These are phyloP conservation scores for Crax fasciolata DNA, from an alignment of 2,797 vertebrate genomes.

Conservation along the genomic window DNA sequence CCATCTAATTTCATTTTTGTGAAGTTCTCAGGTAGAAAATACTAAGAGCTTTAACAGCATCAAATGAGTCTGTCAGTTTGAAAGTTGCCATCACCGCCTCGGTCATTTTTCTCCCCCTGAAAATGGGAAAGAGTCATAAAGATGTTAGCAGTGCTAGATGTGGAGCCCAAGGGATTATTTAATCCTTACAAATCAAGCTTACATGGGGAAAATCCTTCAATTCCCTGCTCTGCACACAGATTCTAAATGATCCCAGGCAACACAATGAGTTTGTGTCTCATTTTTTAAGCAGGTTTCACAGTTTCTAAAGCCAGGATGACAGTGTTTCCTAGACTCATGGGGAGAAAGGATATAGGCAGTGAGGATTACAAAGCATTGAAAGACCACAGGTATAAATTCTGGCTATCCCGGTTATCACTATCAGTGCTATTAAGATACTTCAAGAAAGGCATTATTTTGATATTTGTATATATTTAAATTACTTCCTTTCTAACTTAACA, in stretches of 20 bases:
- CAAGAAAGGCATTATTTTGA: neutral
- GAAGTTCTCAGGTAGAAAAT: neutral
- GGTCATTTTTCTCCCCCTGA: fast-evolving
- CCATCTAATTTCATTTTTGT: neutral
- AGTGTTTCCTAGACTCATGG: neutral
- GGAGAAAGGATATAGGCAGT: neutral
- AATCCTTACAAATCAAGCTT: neutral
- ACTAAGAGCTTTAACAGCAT: neutral
- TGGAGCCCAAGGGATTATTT: neutral
- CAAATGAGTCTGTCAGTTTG: neutral
- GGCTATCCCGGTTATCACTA: neutral
- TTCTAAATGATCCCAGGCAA: neutral
- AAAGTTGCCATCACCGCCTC: neutral
- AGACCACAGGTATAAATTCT: neutral
- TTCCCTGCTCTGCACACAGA: neutral
- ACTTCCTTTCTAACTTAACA: neutral
- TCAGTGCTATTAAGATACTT: neutral
- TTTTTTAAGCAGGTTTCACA: neutral
- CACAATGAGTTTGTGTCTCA: neutral
- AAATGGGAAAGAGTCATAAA: neutral
- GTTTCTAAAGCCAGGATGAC: neutral
- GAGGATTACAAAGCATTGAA: neutral
- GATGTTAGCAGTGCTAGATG: neutral
- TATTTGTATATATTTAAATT: neutral
- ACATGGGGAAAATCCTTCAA: neutral